phyloP scores from a whole-genome alignment of 2,888 invertebrate genomes.

The Chrysolina oricalcia region DNA sequence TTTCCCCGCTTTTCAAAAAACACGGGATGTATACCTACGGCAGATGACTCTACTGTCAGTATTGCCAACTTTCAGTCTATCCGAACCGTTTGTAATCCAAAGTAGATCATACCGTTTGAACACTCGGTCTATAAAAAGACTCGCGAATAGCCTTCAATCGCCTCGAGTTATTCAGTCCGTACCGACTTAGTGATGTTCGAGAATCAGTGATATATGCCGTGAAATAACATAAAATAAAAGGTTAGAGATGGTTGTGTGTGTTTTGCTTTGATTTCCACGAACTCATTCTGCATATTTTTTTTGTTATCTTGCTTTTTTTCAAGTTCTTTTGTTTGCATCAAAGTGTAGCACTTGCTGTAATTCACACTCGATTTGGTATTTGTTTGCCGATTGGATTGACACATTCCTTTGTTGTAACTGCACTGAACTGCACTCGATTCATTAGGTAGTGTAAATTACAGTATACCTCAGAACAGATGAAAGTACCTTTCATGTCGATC shows the following conservation, averaged over 20 bases:
- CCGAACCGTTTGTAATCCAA: slow-evolving; percentile 32
- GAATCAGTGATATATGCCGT: slow-evolving; percentile 37
- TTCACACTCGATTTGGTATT: no score
- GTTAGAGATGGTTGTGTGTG: not conserved
- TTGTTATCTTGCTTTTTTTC: not conserved
- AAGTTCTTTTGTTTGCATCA: no score
- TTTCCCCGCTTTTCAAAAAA: slow-evolving; percentile 19
- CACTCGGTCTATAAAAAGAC: slow-evolving; percentile 43
- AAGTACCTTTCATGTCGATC: no score
- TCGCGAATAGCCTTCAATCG: slow-evolving; percentile 37
- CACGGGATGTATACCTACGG: slow-evolving; percentile 15
- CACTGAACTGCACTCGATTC: no score
- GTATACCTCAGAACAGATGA: no score
- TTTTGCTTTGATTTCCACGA: not conserved
- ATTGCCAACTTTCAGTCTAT: slow-evolving; percentile 31
- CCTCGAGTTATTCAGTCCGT: slow-evolving; percentile 28
- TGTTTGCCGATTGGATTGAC: no score
- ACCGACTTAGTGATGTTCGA: slow-evolving; percentile 43
- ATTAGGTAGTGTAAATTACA: no score
- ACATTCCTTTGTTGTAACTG: no score
- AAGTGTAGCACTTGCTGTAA: no score
- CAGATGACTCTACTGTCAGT: slow-evolving; percentile 10
- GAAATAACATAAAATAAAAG: not conserved
- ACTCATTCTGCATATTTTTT: not conserved
- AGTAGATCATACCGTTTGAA: slow-evolving; percentile 43